Percentiles rank a stretch among this genome's conserved stretches.
Evolutionary conservation across 1,140 invertebrate genomes (phyloP).

Genomic region (Aphaenogaster ashmeadi): DNA sequence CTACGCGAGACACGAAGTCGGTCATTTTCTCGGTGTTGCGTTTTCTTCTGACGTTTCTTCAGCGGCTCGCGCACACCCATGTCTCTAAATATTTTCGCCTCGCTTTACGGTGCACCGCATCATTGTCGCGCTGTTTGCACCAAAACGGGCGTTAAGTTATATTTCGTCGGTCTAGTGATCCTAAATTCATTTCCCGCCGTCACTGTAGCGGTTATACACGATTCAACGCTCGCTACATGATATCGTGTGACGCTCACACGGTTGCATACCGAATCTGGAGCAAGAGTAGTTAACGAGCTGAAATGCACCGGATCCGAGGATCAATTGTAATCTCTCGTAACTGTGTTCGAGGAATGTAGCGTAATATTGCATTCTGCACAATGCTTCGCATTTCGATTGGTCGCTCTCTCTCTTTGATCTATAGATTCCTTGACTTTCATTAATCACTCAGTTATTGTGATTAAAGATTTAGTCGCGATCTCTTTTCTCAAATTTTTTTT

Average conservation of each 20-base stretch:
- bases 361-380: not conserved
- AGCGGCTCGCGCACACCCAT: too few relatives aligned
- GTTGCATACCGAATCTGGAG: conserved; percentile 32
- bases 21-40: conserved; percentile 11
- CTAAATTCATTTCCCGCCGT: not conserved
- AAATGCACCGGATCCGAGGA: conserved; percentile 12
- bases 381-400: not conserved
- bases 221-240: conserved; percentile 32
- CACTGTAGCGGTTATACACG: too few relatives aligned
- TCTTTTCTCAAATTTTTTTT: not conserved
- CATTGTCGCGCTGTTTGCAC: not conserved
- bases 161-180: not conserved
- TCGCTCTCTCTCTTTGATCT: not conserved
- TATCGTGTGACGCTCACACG: conserved; percentile 9
- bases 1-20: not conserved
- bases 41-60: not conserved
- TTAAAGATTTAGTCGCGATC: not conserved
- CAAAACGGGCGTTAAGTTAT: conserved; percentile 15
- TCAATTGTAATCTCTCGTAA: conserved; percentile 32
- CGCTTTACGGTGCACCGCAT: not conserved
- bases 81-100: conserved; percentile 10
- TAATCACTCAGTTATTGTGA: not conserved
- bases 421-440: not conserved
- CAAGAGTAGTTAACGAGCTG: conserved; percentile 42
- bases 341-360: conserved; percentile 3